Base-by-base conservation (phyloP, 2,113 vertebrate species). In the Zosterops hypoxanthus region DNA sequence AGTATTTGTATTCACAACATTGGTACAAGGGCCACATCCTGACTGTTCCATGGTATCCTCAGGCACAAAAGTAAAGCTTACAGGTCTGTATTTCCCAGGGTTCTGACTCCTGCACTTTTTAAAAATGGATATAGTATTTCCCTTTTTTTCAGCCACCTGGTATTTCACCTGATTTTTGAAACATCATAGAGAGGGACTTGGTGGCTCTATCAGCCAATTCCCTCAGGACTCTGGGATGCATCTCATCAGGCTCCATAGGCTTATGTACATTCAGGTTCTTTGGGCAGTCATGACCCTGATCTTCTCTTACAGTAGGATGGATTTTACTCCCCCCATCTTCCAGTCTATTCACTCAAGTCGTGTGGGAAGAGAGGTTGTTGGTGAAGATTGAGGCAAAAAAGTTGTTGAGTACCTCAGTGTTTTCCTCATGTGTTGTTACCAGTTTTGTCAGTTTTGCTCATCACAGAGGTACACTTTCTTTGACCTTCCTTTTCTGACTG, bases 241-340 rank as follows among this genome's bases (percentile, higher is more conserved):
- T 80, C 57, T 71, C 13, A 14, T 49, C 29, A 80, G 85, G 29
- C 29, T 46, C n/a, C 19, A 17, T 17, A 41, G 56, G 16, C 31
- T 49, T 31, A 31, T 49, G 21, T 10, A 26, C 18, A 11, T 22
- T 64, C 14, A 15, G 8, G 34, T 57, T 75, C 78, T 52, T 68
- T 5, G 5, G 7, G 24, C 26, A 36, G 39, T 82, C 53, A 22
- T 21, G n/a, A 75, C 31, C 24, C n/a, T 53, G 39, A 34, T 26
- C 53, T 49, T 56, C 34, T 59, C 19, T 75, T 25, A 46, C 5
- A 20, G 23, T 18, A 28, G 46, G 46, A 25, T 52, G 52, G 19
- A 29, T 65, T 89, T 39, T 66, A 7, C 13, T 59, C 36, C 10
- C 4, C 18, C 4, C 0, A 0, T 39, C 17, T 59, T 60, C 46